Percentiles rank a stretch among this genome's conserved stretches.
phyloP scores from a whole-genome alignment of 2,113 vertebrate genomes.

The Alces alces region DNA sequence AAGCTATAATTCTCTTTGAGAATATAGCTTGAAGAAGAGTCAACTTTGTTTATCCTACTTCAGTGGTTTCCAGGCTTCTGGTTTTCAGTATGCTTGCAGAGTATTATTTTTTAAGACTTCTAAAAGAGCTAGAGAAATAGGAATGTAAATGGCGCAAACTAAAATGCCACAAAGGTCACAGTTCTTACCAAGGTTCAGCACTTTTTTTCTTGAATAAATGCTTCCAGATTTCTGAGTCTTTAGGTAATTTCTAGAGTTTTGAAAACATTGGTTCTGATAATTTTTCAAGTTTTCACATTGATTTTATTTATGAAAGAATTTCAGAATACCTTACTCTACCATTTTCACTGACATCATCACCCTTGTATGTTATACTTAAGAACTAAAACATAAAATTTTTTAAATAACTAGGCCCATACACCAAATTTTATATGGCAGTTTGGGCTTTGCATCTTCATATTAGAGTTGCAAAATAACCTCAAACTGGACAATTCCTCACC shows the following conservation, averaged over 20 bases:
- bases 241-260: not conserved
- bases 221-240: not conserved
- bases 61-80: not conserved
- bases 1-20: not conserved
- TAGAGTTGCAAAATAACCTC: not conserved
- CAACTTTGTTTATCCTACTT: not conserved
- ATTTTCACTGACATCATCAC: not conserved
- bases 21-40: not conserved
- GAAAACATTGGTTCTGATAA: not conserved
- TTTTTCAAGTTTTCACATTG: not conserved
- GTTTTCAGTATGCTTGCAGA: not conserved
- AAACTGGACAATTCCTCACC: not conserved
- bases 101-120: not conserved
- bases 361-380: not conserved
- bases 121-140: not conserved
- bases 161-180: not conserved
- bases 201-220: not conserved
- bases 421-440: not conserved
- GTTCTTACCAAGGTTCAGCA: not conserved
- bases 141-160: not conserved
- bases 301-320: not conserved
- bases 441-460: not conserved
- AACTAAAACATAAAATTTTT: not conserved
- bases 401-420: not conserved
- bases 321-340: not conserved